phyloP scores from a whole-genome alignment of 2,888 invertebrate species.

The Lycia hirtaria region DNA sequence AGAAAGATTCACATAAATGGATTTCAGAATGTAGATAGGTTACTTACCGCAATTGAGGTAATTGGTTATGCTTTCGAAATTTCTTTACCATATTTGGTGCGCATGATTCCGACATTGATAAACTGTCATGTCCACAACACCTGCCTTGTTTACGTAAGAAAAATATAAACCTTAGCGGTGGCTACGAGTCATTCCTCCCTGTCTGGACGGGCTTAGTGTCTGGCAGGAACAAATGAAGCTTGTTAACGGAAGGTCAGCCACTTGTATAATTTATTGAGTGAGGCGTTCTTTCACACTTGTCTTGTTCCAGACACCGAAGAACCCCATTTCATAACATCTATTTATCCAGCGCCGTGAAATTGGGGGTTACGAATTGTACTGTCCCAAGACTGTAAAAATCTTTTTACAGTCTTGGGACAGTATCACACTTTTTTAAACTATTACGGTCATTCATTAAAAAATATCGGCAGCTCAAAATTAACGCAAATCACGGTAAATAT shows the following conservation, averaged over 20 bases:
- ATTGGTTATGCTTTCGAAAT: constrained; percentile 20
- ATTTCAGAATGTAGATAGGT: too few relatives aligned
- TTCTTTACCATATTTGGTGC: constrained; percentile 28
- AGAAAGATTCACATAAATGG: too few relatives aligned
- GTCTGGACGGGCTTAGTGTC: constrained; percentile 52
- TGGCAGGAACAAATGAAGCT: constrained; percentile 65
- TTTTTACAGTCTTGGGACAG: too few relatives aligned
- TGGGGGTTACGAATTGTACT: too few relatives aligned
- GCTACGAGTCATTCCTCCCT: constrained; percentile 49
- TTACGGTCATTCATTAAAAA: too few relatives aligned
- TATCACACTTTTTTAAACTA: too few relatives aligned
- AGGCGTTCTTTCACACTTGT: constrained; percentile 39
- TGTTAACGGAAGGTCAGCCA: constrained; percentile 68
- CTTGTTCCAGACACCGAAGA: constrained; percentile 28
- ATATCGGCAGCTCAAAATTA: too few relatives aligned
- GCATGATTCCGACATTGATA: constrained; percentile 34
- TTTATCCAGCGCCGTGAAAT: too few relatives aligned
- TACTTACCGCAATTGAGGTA: too few relatives aligned
- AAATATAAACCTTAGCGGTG: constrained; percentile 40
- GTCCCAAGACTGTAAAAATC: too few relatives aligned
- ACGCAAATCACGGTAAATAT: too few relatives aligned
- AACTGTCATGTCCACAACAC: constrained; percentile 29
- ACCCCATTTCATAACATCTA: constrained; percentile 16
- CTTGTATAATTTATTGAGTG: constrained; percentile 68
- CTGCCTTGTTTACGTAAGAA: constrained; percentile 32